Base-by-base conservation (phyloP, 1,140 invertebrate species). In the Lepidurus apus region DNA sequence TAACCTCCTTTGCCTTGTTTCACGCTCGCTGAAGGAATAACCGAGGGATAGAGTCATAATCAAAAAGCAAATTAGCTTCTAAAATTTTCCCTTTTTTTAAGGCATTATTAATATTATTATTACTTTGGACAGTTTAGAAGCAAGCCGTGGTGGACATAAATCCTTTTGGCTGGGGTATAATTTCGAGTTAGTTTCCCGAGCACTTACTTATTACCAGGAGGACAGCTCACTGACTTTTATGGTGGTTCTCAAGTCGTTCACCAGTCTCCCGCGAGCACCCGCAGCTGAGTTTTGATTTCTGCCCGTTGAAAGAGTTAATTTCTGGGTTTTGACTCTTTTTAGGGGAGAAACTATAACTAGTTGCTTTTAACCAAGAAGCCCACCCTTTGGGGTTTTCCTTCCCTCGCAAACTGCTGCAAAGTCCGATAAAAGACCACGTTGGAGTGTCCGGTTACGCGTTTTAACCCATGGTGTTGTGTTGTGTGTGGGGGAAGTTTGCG, bases 331-430 rank as follows among this genome's bases (percentile, higher is more conserved):
- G 4, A 34, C 3, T 34, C 34, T 34, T 4, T 34, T 34, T 34
- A 34, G 34, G 34, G 34, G 34, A 34, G 34, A 34, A 34, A 34
- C 34, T 34, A 34, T 34, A 34, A 34, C 34, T 34, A 34, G 34
- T 34, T 34, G 34, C 34, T 34, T 34, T 34, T 34, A 34, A 34
- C 3, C 34, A 34, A 34, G 34, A 34, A 34, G 34, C 34, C 34
- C 21, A n/a, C 21, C 21, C 53, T 13, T 65, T 21, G 17, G 9
- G 6, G 2, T 65, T 65, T 65, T 17, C 53, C 13, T n/a, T 65
- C 53, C 10, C 21, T 65, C 45, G 7, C 53, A 65, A 65, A 65
- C 53, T 65, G 53, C 53, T 65, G 53, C 53, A 65, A 65, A 65
- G 9, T 21, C 53, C 21, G 53, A 65, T 65, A 65, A 65, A 65